Conservation (phyloP, 2,888 invertebrate genomes). For the Drosophila antonietae region DNA sequence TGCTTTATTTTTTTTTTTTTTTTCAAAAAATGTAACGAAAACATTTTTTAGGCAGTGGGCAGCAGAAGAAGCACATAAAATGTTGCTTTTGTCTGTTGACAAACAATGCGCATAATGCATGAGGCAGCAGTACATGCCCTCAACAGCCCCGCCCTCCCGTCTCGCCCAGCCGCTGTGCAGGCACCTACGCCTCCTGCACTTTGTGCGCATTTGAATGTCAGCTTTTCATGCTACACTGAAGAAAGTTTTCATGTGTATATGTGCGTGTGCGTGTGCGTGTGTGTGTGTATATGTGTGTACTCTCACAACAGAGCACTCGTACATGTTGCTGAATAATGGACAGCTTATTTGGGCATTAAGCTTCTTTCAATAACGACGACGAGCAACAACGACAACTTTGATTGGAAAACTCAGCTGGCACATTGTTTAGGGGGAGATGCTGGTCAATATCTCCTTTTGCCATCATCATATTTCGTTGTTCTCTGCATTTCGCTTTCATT, state of each 20-base stretch:
- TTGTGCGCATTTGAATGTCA: slow-evolving; percentile 66
- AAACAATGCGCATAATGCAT: slow-evolving; percentile 79
- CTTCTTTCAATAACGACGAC: slow-evolving; percentile 73
- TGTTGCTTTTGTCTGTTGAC: slow-evolving; percentile 77
- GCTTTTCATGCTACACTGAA: slow-evolving; percentile 24
- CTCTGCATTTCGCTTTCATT: slow-evolving; percentile 39
- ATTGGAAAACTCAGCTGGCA: slow-evolving; percentile 69
- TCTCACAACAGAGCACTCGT: slow-evolving; percentile 31
- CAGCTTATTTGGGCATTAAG: slow-evolving; percentile 77
- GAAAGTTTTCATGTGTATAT: slow-evolving; percentile 36
- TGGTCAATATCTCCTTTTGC: slow-evolving; percentile 64
- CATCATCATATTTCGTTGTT: slow-evolving; percentile 54
- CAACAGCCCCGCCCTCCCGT: background rate
- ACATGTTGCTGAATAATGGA: slow-evolving; percentile 76
- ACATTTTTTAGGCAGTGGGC: slow-evolving; percentile 50
- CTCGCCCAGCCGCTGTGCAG: background rate
- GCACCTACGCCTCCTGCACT: slow-evolving; percentile 33
- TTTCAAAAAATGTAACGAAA: slow-evolving; percentile 41
- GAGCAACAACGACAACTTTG: slow-evolving; percentile 74
- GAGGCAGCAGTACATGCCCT: slow-evolving; percentile 34
- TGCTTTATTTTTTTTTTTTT: slow-evolving; percentile 20
- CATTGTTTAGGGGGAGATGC: background rate
- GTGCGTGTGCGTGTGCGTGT: background rate
- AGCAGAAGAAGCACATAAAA: slow-evolving; percentile 54
- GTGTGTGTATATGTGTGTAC: slow-evolving; percentile 13